Percentiles rank a stretch among this genome's conserved stretches.
phyloP scores from a whole-genome alignment of 2,113 vertebrate genomes.

The Bagarius yarrelli region DNA sequence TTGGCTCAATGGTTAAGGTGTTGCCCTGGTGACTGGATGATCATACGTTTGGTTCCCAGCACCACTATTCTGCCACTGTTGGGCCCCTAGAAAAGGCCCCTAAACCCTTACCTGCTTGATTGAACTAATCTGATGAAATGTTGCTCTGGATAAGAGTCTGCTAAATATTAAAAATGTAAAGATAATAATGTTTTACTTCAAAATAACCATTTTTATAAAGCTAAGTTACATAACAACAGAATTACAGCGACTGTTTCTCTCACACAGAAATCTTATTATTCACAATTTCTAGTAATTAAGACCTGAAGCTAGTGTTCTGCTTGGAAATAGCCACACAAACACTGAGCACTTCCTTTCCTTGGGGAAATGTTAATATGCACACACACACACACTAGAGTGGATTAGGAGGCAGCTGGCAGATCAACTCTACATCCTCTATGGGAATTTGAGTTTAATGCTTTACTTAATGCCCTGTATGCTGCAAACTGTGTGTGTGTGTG shows the following conservation, averaged over 20 bases:
- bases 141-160: too few relatives aligned
- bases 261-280: not conserved
- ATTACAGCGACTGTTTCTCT: not conserved
- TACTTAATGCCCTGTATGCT: conserved; percentile 30
- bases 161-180: too few relatives aligned
- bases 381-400: conserved; percentile 32
- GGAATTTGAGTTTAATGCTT: conserved; percentile 53
- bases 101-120: too few relatives aligned
- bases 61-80: too few relatives aligned
- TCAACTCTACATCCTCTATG: conserved; percentile 49
- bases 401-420: conserved; percentile 52
- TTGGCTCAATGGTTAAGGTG: too few relatives aligned
- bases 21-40: too few relatives aligned
- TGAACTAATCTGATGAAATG: too few relatives aligned
- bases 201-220: too few relatives aligned
- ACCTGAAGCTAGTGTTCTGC: not conserved
- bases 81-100: too few relatives aligned
- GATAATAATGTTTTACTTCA: too few relatives aligned
- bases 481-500: conserved; percentile 2
- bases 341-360: conserved; percentile 5
- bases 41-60: too few relatives aligned
- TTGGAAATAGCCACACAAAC: conserved; percentile 23
- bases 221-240: not conserved
- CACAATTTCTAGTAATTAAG: not conserved
- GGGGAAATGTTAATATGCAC: conserved; percentile 9